phyloP scores from a whole-genome alignment of 1,140 invertebrate species.

The Delia radicum region DNA sequence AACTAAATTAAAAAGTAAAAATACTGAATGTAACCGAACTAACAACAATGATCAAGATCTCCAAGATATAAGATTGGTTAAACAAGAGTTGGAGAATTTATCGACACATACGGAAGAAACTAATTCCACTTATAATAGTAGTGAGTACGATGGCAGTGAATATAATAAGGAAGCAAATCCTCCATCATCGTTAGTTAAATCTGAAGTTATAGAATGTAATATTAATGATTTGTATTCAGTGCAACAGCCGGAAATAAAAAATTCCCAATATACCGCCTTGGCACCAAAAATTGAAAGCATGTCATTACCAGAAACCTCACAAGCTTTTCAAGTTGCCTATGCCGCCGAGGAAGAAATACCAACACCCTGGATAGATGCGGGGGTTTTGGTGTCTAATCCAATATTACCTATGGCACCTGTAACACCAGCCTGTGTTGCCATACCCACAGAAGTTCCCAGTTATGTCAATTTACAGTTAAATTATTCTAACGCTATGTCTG shows the following conservation, averaged over 20 bases:
- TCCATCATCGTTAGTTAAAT: not conserved
- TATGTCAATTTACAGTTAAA: slow-evolving; percentile 60
- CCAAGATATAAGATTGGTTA: not conserved
- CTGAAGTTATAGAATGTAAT: slow-evolving; percentile 18
- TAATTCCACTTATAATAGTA: not conserved
- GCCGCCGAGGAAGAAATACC: slow-evolving; percentile 74
- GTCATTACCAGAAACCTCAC: slow-evolving; percentile 56
- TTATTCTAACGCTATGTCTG: slow-evolving; percentile 38
- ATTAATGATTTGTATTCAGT: slow-evolving; percentile 7
- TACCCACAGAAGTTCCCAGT: slow-evolving; percentile 72
- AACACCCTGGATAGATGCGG: slow-evolving; percentile 70
- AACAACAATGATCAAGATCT: not conserved
- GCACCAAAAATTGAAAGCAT: slow-evolving; percentile 36
- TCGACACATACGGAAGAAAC: slow-evolving; percentile 14
- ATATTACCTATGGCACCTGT: slow-evolving; percentile 47
- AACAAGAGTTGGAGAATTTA: not conserved
- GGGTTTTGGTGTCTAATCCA: slow-evolving; percentile 60
- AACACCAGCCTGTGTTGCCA: slow-evolving; percentile 54
- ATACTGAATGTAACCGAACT: not conserved
- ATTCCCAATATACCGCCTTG: not conserved
- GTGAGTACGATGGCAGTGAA: slow-evolving; percentile 22
- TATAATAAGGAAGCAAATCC: slow-evolving; percentile 9
- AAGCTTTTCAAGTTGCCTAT: slow-evolving; percentile 69
- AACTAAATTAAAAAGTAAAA: slow-evolving; percentile 4
- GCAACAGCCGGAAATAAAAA: slow-evolving; percentile 20